A percentile compares a stretch with the other conserved stretches of the same genome.
Evolutionary conservation across 1,140 invertebrate genomes (phyloP).

Genomic region (Heliconius himera): DNA sequence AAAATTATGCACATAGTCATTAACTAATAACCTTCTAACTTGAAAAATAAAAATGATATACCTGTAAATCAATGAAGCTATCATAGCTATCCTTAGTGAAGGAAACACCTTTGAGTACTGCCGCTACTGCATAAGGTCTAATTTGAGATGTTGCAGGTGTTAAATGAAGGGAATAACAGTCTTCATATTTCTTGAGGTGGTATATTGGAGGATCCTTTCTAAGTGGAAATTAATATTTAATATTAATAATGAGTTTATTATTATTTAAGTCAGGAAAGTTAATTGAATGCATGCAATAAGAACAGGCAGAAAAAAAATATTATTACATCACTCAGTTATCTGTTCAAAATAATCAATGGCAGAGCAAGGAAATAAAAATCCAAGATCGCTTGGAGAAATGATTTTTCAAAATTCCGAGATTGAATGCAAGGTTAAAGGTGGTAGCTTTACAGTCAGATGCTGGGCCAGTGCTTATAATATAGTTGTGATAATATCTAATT

Average conservation of each 20-base stretch:
- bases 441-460: too few relatives aligned
- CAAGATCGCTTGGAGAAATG: too few relatives aligned
- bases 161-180: constrained; percentile 86
- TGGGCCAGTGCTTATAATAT: too few relatives aligned
- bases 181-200: constrained; percentile 82
- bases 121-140: constrained; percentile 94
- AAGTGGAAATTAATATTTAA: neutral
- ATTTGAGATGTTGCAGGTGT: constrained; percentile 87
- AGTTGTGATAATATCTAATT: too few relatives aligned
- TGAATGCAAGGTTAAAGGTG: too few relatives aligned
- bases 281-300: too few relatives aligned
- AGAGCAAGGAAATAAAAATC: too few relatives aligned
- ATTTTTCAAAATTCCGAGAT: too few relatives aligned
- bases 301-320: too few relatives aligned
- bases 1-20: neutral
- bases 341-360: too few relatives aligned
- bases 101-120: constrained; percentile 92
- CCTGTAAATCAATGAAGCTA: constrained; percentile 96
- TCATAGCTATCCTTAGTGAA: constrained; percentile 93
- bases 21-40: neutral
- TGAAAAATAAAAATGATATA: constrained; percentile 33
- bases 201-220: constrained; percentile 86
- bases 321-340: too few relatives aligned
- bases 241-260: neutral
- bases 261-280: neutral